phyloP scores from a whole-genome alignment of 2,797 vertebrate species.

The Pangasius mekongensis region DNA sequence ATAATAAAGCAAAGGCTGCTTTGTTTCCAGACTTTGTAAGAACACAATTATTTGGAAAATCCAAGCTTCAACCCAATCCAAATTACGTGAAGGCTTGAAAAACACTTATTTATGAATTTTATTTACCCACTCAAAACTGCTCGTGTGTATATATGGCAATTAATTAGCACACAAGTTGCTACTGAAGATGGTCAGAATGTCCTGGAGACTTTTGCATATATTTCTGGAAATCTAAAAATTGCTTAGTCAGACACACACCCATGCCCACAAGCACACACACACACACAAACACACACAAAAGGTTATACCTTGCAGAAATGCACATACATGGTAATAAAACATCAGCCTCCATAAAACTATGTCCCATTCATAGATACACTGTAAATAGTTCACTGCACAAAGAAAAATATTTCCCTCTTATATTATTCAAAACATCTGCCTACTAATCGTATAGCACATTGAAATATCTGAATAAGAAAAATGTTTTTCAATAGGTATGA shows the following conservation, averaged over 20 bases:
- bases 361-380: constrained; percentile 55
- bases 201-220: constrained; percentile 38
- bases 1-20: constrained; percentile 7
- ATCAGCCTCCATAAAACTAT: constrained; percentile 61
- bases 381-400: constrained; percentile 58
- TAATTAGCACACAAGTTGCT: constrained; percentile 32
- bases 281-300: constrained; percentile 18
- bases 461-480: constrained; percentile 37
- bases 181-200: constrained; percentile 24
- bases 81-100: constrained; percentile 25
- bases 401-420: constrained; percentile 58
- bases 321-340: constrained; percentile 58
- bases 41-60: constrained; percentile 27
- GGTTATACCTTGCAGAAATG: constrained; percentile 54
- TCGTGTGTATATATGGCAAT: constrained; percentile 40
- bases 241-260: background rate
- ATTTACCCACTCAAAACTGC: constrained; percentile 41
- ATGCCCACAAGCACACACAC: constrained; percentile 22
- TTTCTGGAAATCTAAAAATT: constrained; percentile 4
- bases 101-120: constrained; percentile 31
- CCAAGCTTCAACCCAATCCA: constrained; percentile 11
- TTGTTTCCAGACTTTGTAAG: constrained; percentile 32
- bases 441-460: constrained; percentile 37
- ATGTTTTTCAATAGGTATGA: constrained; percentile 19
- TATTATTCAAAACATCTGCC: constrained; percentile 58